Base-by-base conservation (phyloP, 2,113 vertebrate genomes). In the Alosa alosa region DNA sequence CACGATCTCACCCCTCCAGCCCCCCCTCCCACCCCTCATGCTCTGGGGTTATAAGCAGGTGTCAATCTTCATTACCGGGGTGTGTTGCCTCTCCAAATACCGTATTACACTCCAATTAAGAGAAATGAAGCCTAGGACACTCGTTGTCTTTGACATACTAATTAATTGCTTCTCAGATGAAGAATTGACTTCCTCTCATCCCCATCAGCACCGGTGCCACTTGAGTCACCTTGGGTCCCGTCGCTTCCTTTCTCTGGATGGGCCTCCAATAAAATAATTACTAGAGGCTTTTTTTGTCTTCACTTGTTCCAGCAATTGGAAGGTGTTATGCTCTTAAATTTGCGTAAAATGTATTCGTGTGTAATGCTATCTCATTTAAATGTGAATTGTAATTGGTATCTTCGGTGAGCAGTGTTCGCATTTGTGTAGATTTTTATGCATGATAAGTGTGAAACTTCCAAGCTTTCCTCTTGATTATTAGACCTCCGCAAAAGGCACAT, bases 71-170 rank as follows among this genome's bases (percentile, higher is more conserved):
- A 94, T 95, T 95, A 94, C 81, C 84, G 39, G 86, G 31, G 57
- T 90, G 93, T 93, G 89, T 91, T 81, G 55, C 87, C 90, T 91
- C 87, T 95, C 93, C 87, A 92, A 94, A 92, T 91, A 92, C 89
- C 86, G 91, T 93, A 94, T 94, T 91, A 94, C 93, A 92, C 91
- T 88, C 88, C 92, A 92, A 93, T 94, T 94, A 95, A 91, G 88
- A 93, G 90, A 93, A 93, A 94, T 94, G 87, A 92, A 91, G 90
- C 87, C 87, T 84, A 86, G 91, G 92, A 93, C 90, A 90, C 90
- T 91, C 89, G 90, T 86, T 78, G 88, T 87, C 89, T 92, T 89
- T 94, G 93, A 94, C 93, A 92, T 93, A 86, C 92, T 94, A 93
- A 95, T 95, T 94, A 95, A 95, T 94, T 92, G 90, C 89, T 90